phyloP scores from a whole-genome alignment of 2,888 invertebrate genomes.

The Quadriops clusia region DNA sequence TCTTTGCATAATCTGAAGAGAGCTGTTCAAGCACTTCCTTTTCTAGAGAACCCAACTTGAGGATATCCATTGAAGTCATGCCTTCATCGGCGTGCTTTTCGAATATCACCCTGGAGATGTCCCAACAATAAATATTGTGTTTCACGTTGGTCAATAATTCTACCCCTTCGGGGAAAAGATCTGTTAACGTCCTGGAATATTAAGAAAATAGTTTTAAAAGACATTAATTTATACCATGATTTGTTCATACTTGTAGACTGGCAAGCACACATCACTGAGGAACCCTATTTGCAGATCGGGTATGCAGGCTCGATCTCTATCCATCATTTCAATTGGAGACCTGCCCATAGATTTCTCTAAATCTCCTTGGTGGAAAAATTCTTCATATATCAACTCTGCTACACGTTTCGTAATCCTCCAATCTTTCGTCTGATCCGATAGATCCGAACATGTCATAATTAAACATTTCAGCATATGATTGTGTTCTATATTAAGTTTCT shows the following conservation, averaged over 20 bases:
- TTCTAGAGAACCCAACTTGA: constrained; percentile 25
- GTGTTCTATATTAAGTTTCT: constrained; percentile 34
- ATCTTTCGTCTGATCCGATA: constrained; percentile 75
- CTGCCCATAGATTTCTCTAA: constrained; percentile 68
- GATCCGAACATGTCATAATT: constrained; percentile 76
- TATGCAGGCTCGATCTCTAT: constrained; percentile 68
- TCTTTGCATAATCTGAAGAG: too few species aligned
- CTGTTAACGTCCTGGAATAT: constrained; percentile 39
- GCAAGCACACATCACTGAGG: constrained; percentile 38
- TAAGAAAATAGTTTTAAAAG: constrained; percentile 3
- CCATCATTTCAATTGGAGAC: constrained; percentile 64
- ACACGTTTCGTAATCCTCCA: constrained; percentile 33
- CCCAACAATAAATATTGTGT: constrained; percentile 48
- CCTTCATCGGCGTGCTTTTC: constrained; percentile 21
- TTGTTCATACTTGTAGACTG: constrained; percentile 38
- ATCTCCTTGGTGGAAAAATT: constrained; percentile 83
- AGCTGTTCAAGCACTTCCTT: too few species aligned
- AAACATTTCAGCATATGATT: constrained; percentile 53
- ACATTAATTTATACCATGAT: neutral
- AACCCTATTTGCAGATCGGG: constrained; percentile 75
- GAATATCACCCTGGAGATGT: constrained; percentile 38
- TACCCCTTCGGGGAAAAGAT: constrained; percentile 41
- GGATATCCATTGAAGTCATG: constrained; percentile 25
- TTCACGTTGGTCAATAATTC: constrained; percentile 40
- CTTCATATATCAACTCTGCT: constrained; percentile 46